Evolutionary conservation across 2,113 vertebrate genomes (phyloP).

Genomic region (Galbula dea): DNA sequence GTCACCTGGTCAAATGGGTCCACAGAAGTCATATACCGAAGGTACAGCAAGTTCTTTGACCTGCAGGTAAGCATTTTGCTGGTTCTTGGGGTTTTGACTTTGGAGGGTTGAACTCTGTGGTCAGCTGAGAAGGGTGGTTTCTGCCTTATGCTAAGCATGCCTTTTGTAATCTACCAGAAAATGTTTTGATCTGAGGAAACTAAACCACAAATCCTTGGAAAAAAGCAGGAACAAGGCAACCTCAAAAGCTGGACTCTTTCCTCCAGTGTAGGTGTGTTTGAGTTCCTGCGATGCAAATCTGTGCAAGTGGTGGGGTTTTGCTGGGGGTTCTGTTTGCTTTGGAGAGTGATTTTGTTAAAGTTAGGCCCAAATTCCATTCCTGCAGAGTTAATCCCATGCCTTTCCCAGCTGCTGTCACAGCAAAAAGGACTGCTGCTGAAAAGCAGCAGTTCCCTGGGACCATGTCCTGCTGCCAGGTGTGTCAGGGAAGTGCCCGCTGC

Average conservation of each 20-base stretch:
- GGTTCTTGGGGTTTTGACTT: not conserved
- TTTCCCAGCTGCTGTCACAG: not conserved
- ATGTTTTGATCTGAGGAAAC: not conserved
- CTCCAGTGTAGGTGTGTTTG: not conserved
- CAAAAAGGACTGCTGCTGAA: not conserved
- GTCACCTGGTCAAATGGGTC: conserved; percentile 93
- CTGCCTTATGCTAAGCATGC: not conserved
- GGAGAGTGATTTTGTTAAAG: not conserved
- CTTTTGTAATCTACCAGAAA: not conserved
- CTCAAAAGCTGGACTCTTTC: not conserved
- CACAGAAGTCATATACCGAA: conserved; percentile 90
- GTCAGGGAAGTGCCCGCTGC: not conserved
- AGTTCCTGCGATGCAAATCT: not conserved
- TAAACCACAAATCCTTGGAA: not conserved
- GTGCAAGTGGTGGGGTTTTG: not conserved
- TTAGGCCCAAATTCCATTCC: not conserved
- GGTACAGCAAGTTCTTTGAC: conserved; percentile 99
- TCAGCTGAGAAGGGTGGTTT: accelerated
- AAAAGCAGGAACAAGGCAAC: not conserved
- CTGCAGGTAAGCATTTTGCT: conserved; percentile 83
- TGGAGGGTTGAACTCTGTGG: accelerated
- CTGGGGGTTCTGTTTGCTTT: not conserved
- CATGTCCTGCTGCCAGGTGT: accelerated
- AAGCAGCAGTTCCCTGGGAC: accelerated
- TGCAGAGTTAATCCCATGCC: not conserved